Evolutionary conservation across 2,797 vertebrate species (phyloP).

Genomic region (Pangasius krempfi): DNA sequence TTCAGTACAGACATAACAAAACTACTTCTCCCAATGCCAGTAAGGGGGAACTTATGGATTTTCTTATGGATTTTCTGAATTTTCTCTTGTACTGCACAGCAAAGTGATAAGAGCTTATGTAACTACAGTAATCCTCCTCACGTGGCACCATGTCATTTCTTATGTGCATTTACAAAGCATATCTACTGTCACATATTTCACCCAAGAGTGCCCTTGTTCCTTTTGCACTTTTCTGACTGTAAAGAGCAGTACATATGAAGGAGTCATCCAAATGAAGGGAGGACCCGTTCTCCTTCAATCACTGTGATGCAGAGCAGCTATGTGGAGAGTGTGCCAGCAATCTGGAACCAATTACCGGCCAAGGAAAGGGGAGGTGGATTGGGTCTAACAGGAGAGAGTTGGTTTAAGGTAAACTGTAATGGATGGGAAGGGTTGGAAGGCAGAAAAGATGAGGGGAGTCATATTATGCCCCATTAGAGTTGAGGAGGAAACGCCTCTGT

Average conservation of each 20-base stretch:
- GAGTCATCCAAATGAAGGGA: slow-evolving; percentile 39
- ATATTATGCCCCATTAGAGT: slow-evolving; percentile 44
- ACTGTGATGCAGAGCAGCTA: slow-evolving; percentile 47
- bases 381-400: slow-evolving; percentile 51
- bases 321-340: slow-evolving; percentile 46
- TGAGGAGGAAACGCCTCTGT: slow-evolving; percentile 41
- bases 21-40: background rate
- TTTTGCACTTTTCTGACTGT: slow-evolving; percentile 12
- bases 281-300: slow-evolving; percentile 48
- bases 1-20: background rate
- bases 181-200: background rate
- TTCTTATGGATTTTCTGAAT: background rate
- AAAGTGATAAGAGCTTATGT: background rate
- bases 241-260: slow-evolving; percentile 33
- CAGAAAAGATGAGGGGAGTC: slow-evolving; percentile 40
- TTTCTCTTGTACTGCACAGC: background rate
- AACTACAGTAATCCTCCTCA: background rate
- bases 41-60: slow-evolving; percentile 14
- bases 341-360: slow-evolving; percentile 58
- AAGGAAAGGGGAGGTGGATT: slow-evolving; percentile 41
- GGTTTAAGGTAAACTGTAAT: slow-evolving; percentile 57
- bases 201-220: background rate
- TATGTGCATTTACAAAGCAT: background rate
- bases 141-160: background rate
- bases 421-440: slow-evolving; percentile 35